Evolutionary conservation across 2,888 invertebrate genomes (phyloP).

Genomic region (Syrista parreyssii): DNA sequence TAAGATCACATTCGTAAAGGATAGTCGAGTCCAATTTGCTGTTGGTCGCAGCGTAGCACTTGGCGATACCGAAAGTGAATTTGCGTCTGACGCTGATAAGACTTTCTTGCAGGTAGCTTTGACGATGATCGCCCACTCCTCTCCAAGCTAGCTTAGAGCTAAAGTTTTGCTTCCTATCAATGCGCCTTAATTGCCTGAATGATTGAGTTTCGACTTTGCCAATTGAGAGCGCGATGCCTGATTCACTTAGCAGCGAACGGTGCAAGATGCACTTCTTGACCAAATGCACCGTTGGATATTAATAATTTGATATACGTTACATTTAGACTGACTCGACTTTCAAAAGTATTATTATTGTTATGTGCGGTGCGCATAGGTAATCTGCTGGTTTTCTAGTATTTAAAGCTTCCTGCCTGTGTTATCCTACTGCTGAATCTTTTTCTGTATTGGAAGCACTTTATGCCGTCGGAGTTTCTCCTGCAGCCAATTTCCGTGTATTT

Average conservation of each 20-base stretch:
- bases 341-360: neutral
- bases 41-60: neutral
- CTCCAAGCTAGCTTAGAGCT: neutral
- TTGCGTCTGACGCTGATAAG: neutral
- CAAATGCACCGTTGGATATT: neutral
- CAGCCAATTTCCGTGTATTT: constrained; percentile 25
- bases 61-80: neutral
- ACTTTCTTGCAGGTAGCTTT: neutral
- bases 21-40: neutral
- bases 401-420: neutral
- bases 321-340: neutral
- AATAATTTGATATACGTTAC: neutral
- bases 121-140: neutral
- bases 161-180: neutral
- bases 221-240: neutral
- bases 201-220: neutral
- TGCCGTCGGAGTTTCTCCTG: neutral
- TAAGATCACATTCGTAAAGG: neutral
- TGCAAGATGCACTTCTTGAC: neutral
- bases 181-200: neutral
- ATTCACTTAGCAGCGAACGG: neutral
- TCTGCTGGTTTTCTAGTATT: neutral
- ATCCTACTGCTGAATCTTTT: neutral
- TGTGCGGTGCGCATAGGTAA: neutral
- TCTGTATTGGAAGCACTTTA: neutral